A percentile compares a stretch with the other conserved stretches of the same genome.
Conservation (phyloP, 2,888 invertebrate species). For the Phyto melanocephala region DNA sequence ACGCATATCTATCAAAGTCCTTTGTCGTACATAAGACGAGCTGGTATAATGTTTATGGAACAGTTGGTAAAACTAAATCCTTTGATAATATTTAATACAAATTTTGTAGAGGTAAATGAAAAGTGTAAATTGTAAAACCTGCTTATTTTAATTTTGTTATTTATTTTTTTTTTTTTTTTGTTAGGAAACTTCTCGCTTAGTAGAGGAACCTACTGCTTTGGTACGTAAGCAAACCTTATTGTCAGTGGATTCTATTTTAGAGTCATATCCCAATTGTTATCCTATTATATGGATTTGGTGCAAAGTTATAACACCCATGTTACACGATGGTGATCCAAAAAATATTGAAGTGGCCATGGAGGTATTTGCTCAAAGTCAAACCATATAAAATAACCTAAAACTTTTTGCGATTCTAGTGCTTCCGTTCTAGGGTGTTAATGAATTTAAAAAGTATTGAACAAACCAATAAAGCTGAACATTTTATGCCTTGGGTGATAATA, state of each 20-base stretch:
- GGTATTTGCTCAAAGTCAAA: constrained; percentile 61
- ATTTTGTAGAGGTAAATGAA: constrained; percentile 71
- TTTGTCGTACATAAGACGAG: constrained; percentile 72
- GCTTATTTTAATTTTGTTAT: too few relatives aligned
- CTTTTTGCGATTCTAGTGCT: constrained; percentile 70
- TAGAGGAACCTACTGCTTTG: constrained; percentile 71
- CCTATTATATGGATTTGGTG: constrained; percentile 77
- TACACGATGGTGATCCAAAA: constrained; percentile 74
- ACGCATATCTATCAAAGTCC: constrained; percentile 70
- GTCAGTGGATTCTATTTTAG: constrained; percentile 72
- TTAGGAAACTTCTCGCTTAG: constrained; percentile 71
- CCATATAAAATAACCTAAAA: too few relatives aligned
- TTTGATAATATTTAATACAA: constrained; percentile 75
- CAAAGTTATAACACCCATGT: constrained; percentile 74
- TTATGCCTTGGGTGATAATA: constrained; percentile 77
- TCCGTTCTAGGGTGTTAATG: constrained; percentile 73
- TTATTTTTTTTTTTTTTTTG: background rate
- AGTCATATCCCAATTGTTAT: constrained; percentile 74
- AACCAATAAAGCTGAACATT: constrained; percentile 75
- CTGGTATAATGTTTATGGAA: constrained; percentile 75
- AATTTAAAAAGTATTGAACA: constrained; percentile 75
- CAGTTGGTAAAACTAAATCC: constrained; percentile 73
- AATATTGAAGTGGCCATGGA: constrained; percentile 74
- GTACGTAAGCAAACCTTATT: constrained; percentile 75
- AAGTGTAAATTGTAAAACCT: constrained; percentile 1